phyloP scores from a whole-genome alignment of 35 echinoderm and acorn worm species.

The Amphiura filiformis region DNA sequence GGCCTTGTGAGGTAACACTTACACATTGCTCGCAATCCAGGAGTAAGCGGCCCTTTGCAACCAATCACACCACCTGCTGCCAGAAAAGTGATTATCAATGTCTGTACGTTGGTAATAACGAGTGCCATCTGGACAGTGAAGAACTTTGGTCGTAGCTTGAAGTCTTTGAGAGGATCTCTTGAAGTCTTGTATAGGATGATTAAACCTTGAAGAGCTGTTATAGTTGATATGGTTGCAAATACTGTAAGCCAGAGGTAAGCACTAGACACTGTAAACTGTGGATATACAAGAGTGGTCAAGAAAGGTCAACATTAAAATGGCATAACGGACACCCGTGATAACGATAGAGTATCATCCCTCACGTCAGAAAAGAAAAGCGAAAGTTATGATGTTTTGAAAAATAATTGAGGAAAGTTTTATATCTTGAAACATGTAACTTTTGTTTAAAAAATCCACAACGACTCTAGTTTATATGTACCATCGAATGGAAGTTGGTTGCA shows the following conservation, averaged over 20 bases:
- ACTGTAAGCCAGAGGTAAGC: conserved; percentile 65
- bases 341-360: too few relatives aligned
- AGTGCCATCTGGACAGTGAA: conserved; percentile 92
- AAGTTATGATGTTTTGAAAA: too few relatives aligned
- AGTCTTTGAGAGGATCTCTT: conserved; percentile 75
- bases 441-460: too few relatives aligned
- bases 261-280: conserved; percentile 58
- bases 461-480: too few relatives aligned
- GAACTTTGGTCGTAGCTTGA: conserved; percentile 82
- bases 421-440: too few relatives aligned
- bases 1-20: conserved; percentile 46
- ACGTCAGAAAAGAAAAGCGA: too few relatives aligned
- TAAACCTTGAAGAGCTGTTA: conserved; percentile 81
- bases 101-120: conserved; percentile 76
- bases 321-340: background rate
- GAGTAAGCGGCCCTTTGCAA: conserved; percentile 60
- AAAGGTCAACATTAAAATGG: background rate
- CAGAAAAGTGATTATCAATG: conserved; percentile 64
- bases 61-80: conserved; percentile 47
- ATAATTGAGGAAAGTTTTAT: too few relatives aligned
- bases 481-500: too few relatives aligned
- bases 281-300: background rate
- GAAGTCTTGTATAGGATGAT: conserved; percentile 86
- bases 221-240: conserved; percentile 59
- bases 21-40: conserved; percentile 64